phyloP scores from a whole-genome alignment of 2,113 vertebrate genomes.

The Panthera leo region DNA sequence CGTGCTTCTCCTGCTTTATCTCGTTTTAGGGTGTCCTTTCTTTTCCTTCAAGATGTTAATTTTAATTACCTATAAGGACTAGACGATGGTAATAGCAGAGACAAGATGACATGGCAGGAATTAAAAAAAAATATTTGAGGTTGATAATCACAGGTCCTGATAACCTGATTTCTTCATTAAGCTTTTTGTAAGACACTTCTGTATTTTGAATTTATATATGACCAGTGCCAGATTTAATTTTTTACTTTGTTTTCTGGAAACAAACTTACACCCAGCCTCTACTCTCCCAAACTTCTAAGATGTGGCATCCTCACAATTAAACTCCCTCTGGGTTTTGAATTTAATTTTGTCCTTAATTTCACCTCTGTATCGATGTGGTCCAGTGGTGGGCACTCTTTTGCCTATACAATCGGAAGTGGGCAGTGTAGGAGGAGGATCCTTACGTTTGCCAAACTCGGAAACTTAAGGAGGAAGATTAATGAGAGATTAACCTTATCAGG shows the following conservation, averaged over 20 bases:
- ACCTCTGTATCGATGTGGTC: neutral
- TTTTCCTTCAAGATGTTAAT: neutral
- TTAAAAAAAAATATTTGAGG: neutral
- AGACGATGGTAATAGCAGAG: neutral
- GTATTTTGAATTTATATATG: constrained; percentile 29
- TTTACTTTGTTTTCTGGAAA: constrained; percentile 6
- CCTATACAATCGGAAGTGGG: neutral
- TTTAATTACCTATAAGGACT: neutral
- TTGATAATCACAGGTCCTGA: neutral
- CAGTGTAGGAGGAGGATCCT: neutral
- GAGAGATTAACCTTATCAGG: neutral
- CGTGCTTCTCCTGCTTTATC: neutral
- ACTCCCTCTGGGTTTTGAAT: neutral
- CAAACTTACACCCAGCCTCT: neutral
- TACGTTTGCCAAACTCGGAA: neutral
- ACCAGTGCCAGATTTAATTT: neutral
- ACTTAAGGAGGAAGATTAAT: neutral
- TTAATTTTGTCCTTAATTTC: neutral
- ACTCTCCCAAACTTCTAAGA: neutral
- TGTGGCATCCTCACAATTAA: neutral
- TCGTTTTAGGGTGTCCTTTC: neutral
- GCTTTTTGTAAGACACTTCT: neutral
- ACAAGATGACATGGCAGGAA: neutral
- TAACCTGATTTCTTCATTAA: neutral
- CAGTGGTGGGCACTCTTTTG: neutral